These are phyloP conservation scores for Torymus texanus DNA, from an alignment of 2,888 invertebrate species.

Conservation along the genomic window DNA sequence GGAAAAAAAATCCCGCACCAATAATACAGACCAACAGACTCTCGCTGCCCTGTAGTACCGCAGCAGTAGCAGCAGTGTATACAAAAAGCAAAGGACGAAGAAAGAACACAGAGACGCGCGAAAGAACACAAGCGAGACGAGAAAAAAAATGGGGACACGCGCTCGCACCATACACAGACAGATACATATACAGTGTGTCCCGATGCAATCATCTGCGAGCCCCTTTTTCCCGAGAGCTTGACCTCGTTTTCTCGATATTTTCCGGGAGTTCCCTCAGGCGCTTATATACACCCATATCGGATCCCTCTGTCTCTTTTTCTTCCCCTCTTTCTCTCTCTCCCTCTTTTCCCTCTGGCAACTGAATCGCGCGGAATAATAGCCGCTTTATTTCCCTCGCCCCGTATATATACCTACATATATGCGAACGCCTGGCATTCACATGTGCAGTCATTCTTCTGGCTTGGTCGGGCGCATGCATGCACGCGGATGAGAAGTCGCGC, in stretches of 20 bases:
- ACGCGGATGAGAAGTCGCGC: no score
- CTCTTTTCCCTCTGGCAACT: no score
- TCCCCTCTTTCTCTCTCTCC: no score
- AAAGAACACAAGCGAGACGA: neutral
- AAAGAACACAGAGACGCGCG: neutral
- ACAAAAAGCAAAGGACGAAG: slow-evolving; percentile 1
- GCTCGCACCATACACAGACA: neutral
- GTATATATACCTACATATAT: neutral
- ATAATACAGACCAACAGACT: slow-evolving; percentile 15
- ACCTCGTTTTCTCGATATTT: slow-evolving; percentile 38
- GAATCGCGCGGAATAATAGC: slow-evolving; percentile 24
- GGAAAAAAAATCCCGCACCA: neutral
- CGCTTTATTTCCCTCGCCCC: slow-evolving; percentile 21
- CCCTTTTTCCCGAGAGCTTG: slow-evolving; percentile 13
- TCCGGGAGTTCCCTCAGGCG: slow-evolving; percentile 2
- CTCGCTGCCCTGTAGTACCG: no score
- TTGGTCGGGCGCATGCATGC: neutral
- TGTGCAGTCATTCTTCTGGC: slow-evolving; percentile 12
- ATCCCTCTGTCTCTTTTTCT: no score
- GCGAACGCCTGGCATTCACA: no score
- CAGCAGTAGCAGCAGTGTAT: no score
- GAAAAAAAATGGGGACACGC: slow-evolving; percentile 4
- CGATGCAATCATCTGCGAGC: slow-evolving; percentile 11
- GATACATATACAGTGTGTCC: no score
- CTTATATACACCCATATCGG: neutral